Base-by-base conservation (phyloP, 2,888 invertebrate species). In the Lasioglossum morio region DNA sequence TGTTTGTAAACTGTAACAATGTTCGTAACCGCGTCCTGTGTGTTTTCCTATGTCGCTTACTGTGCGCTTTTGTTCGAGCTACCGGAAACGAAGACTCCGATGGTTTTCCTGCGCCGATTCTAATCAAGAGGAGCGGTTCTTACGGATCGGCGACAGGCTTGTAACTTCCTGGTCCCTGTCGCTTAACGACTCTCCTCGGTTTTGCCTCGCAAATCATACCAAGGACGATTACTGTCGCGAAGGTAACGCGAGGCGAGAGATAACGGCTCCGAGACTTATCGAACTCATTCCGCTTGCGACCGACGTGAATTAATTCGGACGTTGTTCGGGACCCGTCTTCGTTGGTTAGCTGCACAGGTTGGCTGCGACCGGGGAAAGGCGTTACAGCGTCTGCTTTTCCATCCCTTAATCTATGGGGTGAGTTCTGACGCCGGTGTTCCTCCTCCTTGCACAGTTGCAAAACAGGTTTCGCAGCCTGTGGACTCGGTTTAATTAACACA, bases 31-130 rank as follows among this genome's bases (percentile, higher is more conserved):
- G 16, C 37, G n/a, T 37, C 53, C 72, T 43, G 27, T 43, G 37
- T 77, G 77, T 57, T 69, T 40, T 34, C 75, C n/a, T 73, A 23
- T 43, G 78, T 76, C 43, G 83, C 82, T 89, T 78, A 72, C 40
- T 81, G 82, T 75, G 72, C 74, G 74, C 80, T 84, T 88, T 70
- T 70, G 80, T 60, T 83, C 19, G 66, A 66, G 19, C 34, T 10
- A 19, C 34, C 30, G 66, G 66, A 66, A 66, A 19, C 66, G 66
- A 19, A 19, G 34, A 63, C 16, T 30, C 27, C 16, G 27, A 19
- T 19, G 19, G 19, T 30, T 3, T 23, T 23, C 23, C 23, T 8
- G 53, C 53, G 23, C 30, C 66, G 19, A 66, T 34, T 19, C 66
- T 34, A 19, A 34, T 34, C 66, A 8, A 4, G 34, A 30, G 34